Conservation (phyloP, 2,888 invertebrate genomes). For the Tetropium fuscum region DNA sequence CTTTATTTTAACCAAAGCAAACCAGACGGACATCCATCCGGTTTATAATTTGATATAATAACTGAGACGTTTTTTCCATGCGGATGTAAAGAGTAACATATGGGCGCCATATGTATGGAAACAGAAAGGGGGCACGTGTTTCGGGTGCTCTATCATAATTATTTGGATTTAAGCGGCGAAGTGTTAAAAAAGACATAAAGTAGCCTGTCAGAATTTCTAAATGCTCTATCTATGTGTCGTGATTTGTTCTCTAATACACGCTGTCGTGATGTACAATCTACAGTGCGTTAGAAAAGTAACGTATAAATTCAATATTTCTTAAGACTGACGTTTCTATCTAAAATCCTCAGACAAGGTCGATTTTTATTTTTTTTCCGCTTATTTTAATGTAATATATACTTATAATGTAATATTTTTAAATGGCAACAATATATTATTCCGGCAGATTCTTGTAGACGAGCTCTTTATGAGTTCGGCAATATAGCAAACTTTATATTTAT, state of each 20-base stretch:
- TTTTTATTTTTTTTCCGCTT: no score
- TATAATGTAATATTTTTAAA: no score
- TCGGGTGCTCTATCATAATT: constrained; percentile 32
- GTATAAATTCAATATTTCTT: no score
- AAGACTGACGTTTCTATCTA: no score
- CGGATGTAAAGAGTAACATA: constrained; percentile 32
- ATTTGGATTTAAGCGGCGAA: constrained; percentile 30
- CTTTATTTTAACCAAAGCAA: constrained; percentile 27
- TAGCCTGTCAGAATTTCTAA: constrained; percentile 24
- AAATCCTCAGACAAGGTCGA: no score
- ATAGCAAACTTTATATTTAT: no score
- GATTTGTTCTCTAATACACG: constrained; percentile 24
- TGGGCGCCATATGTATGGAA: constrained; percentile 30
- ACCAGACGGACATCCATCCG: constrained; percentile 35
- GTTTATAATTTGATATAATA: constrained; percentile 25
- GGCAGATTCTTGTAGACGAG: no score
- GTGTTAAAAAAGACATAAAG: constrained; percentile 29
- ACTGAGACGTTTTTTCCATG: constrained; percentile 11
- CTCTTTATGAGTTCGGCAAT: no score
- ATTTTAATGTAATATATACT: no score
- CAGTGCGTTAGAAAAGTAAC: no score
- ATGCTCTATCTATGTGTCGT: constrained; percentile 4
- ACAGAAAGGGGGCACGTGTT: constrained; percentile 29
- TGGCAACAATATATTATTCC: no score
- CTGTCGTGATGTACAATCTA: no score